A percentile compares a stretch with the other conserved stretches of the same genome.
Evolutionary conservation across 1,140 invertebrate genomes (phyloP).

Genomic region (Drosophila nebulosa): DNA sequence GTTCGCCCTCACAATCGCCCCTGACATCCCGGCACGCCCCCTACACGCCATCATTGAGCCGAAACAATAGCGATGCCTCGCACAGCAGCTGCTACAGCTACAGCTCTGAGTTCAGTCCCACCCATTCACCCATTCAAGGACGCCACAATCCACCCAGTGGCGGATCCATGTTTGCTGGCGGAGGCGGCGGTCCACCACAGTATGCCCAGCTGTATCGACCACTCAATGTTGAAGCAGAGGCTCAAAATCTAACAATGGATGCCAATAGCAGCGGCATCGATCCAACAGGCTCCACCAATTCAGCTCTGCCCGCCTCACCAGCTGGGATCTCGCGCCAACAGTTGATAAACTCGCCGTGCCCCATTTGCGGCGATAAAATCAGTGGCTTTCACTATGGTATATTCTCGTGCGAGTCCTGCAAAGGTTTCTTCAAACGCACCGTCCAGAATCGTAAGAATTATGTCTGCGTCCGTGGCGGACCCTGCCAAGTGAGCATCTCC

Average conservation of each 20-base stretch:
- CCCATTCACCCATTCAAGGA: slow-evolving; percentile 92
- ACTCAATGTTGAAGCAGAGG: slow-evolving; percentile 67
- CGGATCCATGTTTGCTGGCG: slow-evolving; percentile 49
- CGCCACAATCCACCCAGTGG: slow-evolving; percentile 63
- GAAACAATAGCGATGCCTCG: slow-evolving; percentile 95
- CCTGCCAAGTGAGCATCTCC: slow-evolving; percentile 94
- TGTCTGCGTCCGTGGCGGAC: slow-evolving; percentile 94
- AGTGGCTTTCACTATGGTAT: slow-evolving; percentile 98
- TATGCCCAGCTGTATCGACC: slow-evolving; percentile 82
- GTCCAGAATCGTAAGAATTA: slow-evolving; percentile 99
- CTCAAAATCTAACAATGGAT: slow-evolving; percentile 73
- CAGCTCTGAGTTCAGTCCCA: slow-evolving; percentile 88
- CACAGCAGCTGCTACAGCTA: slow-evolving; percentile 91
- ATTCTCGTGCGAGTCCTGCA: slow-evolving; percentile 98
- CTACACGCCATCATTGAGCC: slow-evolving; percentile 90
- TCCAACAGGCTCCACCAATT: slow-evolving; percentile 12
- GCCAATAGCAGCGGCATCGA: slow-evolving; percentile 24
- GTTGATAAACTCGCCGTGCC: slow-evolving; percentile 91
- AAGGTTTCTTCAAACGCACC: slow-evolving; percentile 99
- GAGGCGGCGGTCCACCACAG: slow-evolving; percentile 75
- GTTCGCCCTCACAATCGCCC: slow-evolving; percentile 92
- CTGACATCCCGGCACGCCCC: slow-evolving; percentile 90
- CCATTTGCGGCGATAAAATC: slow-evolving; percentile 97
- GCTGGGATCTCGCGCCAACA: slow-evolving; percentile 93
- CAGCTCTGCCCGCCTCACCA: slow-evolving; percentile 68